Evolutionary conservation across 1,140 invertebrate genomes (phyloP).

Genomic region (Acromyrmex charruanus): DNA sequence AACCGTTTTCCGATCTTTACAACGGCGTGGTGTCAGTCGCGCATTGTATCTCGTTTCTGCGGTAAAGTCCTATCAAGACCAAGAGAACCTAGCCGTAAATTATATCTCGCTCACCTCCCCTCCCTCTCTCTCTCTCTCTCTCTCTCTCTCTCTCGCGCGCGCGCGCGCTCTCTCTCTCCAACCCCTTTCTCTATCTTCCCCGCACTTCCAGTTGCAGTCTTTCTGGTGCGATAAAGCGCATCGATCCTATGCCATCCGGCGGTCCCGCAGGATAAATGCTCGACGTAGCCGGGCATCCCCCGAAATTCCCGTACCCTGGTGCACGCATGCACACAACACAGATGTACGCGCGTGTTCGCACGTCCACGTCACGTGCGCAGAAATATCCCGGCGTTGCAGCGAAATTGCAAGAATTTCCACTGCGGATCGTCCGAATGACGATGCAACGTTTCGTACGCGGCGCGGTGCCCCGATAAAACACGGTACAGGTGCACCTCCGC

Average conservation of each 20-base stretch:
- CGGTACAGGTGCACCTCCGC: not conserved
- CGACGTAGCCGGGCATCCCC: not conserved
- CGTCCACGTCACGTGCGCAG: slow-evolving; percentile 27
- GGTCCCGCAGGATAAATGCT: slow-evolving; percentile 60
- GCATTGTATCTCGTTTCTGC: slow-evolving; percentile 54
- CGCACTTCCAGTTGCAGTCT: slow-evolving; percentile 6
- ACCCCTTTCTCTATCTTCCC: not conserved
- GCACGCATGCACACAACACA: not conserved
- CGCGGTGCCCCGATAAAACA: not conserved
- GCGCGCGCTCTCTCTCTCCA: not conserved
- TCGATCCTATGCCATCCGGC: slow-evolving; percentile 68
- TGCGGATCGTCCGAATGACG: slow-evolving; percentile 55
- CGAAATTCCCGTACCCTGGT: not conserved
- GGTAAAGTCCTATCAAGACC: slow-evolving; percentile 61
- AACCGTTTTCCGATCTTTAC: slow-evolving; percentile 55
- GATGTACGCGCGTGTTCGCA: not conserved
- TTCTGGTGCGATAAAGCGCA: slow-evolving; percentile 72
- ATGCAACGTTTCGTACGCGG: not conserved
- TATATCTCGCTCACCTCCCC: slow-evolving; percentile 52
- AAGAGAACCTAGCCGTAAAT: slow-evolving; percentile 53
- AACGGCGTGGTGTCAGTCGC: slow-evolving; percentile 19
- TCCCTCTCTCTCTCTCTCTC: not conserved
- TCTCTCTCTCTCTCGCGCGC: not conserved
- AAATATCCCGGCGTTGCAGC: slow-evolving; percentile 60
- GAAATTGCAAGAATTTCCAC: slow-evolving; percentile 73